A percentile compares a stretch with the other conserved stretches of the same genome.
Evolutionary conservation across 1,140 invertebrate species (phyloP).

Genomic region (Samia ricini): DNA sequence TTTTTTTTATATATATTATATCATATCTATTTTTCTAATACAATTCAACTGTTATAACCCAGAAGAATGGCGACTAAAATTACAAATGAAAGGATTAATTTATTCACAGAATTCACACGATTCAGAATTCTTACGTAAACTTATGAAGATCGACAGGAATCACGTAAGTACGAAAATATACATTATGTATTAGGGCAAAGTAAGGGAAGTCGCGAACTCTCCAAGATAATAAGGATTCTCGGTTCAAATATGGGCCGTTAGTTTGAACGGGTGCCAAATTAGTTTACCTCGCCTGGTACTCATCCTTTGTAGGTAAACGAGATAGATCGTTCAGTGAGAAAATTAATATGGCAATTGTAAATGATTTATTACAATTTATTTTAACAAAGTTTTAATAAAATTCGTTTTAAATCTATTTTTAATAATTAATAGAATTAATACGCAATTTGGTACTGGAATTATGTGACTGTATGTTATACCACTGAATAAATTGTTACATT

Average conservation of each 20-base stretch:
- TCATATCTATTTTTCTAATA: no score
- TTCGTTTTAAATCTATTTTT: no score
- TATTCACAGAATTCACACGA: neutral
- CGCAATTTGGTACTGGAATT: no score
- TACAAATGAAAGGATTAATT: no score
- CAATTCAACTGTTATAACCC: no score
- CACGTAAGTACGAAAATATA: neutral
- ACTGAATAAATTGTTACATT: no score
- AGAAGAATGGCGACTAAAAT: no score
- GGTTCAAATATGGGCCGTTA: slow-evolving; percentile 41
- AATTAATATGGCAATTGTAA: neutral
- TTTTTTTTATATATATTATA: no score
- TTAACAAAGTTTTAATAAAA: neutral
- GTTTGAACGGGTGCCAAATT: slow-evolving; percentile 58
- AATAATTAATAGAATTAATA: no score
- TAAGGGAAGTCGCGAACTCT: slow-evolving; percentile 22
- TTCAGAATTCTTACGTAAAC: neutral
- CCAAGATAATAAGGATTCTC: slow-evolving; percentile 36
- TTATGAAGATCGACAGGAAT: neutral
- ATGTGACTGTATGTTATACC: no score
- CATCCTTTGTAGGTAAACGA: slow-evolving; percentile 5
- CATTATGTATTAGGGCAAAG: slow-evolving; percentile 11
- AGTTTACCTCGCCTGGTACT: slow-evolving; percentile 38
- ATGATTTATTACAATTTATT: neutral
- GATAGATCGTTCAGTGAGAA: slow-evolving; percentile 1